Evolutionary conservation across 1,140 invertebrate species (phyloP).

Genomic region (Zaprionus davidi): DNA sequence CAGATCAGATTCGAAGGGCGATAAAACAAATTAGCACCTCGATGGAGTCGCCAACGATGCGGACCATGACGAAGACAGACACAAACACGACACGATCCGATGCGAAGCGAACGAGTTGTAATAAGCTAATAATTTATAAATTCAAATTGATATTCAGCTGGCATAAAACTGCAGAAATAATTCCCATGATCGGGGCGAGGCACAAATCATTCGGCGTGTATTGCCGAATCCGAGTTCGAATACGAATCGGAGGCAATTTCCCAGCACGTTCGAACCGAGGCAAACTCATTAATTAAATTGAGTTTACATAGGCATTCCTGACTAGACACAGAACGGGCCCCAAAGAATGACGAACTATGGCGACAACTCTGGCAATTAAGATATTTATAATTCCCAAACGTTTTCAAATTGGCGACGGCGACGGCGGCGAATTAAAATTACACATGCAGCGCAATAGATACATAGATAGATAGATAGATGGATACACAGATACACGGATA

Average conservation of each 20-base stretch:
- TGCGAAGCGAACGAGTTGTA: conserved; percentile 59
- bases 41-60: conserved; percentile 20
- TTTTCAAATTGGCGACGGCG: conserved; percentile 30
- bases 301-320: conserved; percentile 21
- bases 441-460: conserved; percentile 45
- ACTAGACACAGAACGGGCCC: background rate
- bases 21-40: conserved; percentile 69
- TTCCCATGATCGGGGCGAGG: conserved; percentile 63
- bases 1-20: conserved; percentile 46
- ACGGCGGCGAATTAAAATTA: conserved; percentile 70
- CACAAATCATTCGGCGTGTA: conserved; percentile 56
- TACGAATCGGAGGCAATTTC: conserved; percentile 56
- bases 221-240: conserved; percentile 21
- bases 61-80: too few relatives aligned
- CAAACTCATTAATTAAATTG: conserved; percentile 72
- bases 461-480: conserved; percentile 36
- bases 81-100: conserved; percentile 9
- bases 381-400: conserved; percentile 62
- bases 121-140: conserved; percentile 77
- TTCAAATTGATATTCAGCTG: conserved; percentile 69
- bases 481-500: conserved; percentile 34
- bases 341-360: conserved; percentile 40
- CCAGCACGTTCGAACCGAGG: conserved; percentile 66
- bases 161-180: conserved; percentile 75
- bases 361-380: conserved; percentile 63